Percentiles rank a stretch among this genome's conserved stretches.
phyloP scores from a whole-genome alignment of 2,797 vertebrate species.

The Sparidentex hasta region DNA sequence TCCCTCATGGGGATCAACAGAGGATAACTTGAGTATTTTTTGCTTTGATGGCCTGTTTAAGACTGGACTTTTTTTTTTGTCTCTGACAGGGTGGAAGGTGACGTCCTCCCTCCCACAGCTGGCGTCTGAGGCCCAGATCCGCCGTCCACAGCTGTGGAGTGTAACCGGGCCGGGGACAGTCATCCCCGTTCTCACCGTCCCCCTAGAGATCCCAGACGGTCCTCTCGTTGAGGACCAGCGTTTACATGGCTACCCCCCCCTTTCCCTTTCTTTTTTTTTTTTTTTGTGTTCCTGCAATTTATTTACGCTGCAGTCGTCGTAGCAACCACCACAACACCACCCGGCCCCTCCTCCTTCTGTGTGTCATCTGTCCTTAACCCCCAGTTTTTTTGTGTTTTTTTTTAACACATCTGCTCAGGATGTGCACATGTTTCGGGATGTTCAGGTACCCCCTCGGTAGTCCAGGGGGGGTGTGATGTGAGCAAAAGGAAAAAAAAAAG shows the following conservation, averaged over 20 bases:
- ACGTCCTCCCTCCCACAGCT: conserved; percentile 42
- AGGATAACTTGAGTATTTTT: not conserved
- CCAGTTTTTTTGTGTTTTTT: too few species aligned
- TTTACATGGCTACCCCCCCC: conserved; percentile 43
- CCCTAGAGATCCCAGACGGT: conserved; percentile 37
- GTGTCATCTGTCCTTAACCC: conserved; percentile 54
- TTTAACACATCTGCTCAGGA: conserved; percentile 66
- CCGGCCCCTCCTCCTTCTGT: conserved; percentile 45
- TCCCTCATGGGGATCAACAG: too few species aligned
- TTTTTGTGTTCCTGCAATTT: conserved; percentile 53
- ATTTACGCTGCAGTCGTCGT: conserved; percentile 72
- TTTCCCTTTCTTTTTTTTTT: conserved; percentile 1
- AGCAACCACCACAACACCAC: conserved; percentile 78
- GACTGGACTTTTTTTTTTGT: not conserved
- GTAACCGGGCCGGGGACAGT: conserved; percentile 46
- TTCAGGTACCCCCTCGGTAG: conserved; percentile 73
- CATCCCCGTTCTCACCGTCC: conserved; percentile 44
- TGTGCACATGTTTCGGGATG: conserved; percentile 67
- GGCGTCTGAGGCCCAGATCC: conserved; percentile 48
- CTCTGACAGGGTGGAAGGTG: conserved; percentile 25
- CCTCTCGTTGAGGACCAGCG: conserved; percentile 45
- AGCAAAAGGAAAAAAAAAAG: not conserved
- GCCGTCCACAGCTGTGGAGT: conserved; percentile 53
- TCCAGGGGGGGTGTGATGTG: conserved; percentile 12
- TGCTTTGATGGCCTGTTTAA: not conserved